Evolutionary conservation across 2,797 vertebrate species (phyloP).

Genomic region (Toxotes lorentzi): DNA sequence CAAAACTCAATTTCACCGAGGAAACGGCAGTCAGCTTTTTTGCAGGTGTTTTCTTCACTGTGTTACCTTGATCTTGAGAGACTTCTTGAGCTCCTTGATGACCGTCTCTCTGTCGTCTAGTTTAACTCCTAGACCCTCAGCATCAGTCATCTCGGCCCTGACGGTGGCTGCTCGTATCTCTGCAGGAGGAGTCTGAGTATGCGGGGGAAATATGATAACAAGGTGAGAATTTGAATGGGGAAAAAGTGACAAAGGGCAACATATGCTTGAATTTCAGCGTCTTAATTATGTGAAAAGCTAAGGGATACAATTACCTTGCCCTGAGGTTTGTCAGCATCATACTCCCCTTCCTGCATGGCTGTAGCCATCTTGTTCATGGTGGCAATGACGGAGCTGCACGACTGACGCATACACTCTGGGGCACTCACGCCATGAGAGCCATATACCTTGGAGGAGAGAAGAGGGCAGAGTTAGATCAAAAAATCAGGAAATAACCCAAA

Average conservation of each 20-base stretch:
- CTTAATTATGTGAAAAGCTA: background rate
- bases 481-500: background rate
- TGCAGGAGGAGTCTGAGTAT: conserved; percentile 84
- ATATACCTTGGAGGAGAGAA: conserved; percentile 84
- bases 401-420: conserved; percentile 93
- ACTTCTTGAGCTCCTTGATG: conserved; percentile 96
- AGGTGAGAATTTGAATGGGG: background rate
- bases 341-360: conserved; percentile 99
- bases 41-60: background rate
- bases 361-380: conserved; percentile 99
- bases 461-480: background rate
- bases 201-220: background rate
- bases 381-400: conserved; percentile 91
- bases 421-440: conserved; percentile 88
- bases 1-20: background rate
- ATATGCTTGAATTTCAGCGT: background rate
- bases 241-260: background rate
- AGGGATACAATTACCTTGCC: conserved; percentile 82
- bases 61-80: conserved; percentile 95
- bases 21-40: background rate
- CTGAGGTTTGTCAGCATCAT: conserved; percentile 92
- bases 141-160: conserved; percentile 94
- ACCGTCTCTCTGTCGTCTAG: conserved; percentile 96
- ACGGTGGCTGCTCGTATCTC: conserved; percentile 90
- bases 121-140: conserved; percentile 94